Evolutionary conservation across 1,140 invertebrate species (phyloP).

Genomic region (Listronotus oregonensis): DNA sequence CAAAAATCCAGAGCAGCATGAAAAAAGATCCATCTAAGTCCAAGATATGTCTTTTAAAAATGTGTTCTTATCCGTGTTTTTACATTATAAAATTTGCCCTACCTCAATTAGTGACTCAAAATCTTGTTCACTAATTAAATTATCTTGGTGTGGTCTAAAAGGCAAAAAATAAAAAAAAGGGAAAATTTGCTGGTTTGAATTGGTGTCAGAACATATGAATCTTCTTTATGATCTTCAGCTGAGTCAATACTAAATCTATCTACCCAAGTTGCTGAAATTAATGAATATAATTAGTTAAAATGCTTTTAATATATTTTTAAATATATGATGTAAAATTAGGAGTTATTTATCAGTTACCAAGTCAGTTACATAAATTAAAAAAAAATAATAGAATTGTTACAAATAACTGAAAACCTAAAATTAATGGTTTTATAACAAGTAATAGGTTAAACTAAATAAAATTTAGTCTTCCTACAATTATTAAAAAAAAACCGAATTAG

Average conservation of each 20-base stretch:
- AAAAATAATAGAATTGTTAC: too few species aligned
- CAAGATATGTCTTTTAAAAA: not conserved
- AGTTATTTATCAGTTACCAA: too few species aligned
- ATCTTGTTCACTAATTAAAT: conserved; percentile 70
- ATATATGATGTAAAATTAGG: too few species aligned
- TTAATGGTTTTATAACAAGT: too few species aligned
- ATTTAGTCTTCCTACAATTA: too few species aligned
- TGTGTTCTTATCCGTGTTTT: not conserved
- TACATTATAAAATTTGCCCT: conserved; percentile 25
- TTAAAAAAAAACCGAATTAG: too few species aligned
- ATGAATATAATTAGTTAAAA: too few species aligned
- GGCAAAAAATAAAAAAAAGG: conserved; percentile 69
- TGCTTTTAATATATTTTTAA: too few species aligned
- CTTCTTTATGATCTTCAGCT: conserved; percentile 57
- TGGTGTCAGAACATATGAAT: conserved; percentile 62
- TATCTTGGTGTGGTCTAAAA: conserved; percentile 72
- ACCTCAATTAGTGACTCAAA: conserved; percentile 73
- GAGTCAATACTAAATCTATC: conserved; percentile 69
- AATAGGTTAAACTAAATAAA: too few species aligned
- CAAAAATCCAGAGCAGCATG: conserved; percentile 45
- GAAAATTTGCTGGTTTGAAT: conserved; percentile 71
- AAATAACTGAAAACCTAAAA: too few species aligned
- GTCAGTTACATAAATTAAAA: too few species aligned
- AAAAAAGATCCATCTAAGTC: conserved; percentile 11
- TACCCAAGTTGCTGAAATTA: conserved; percentile 67